Conservation (phyloP, 2,797 vertebrate genomes). For the Hypotaenidia okinawae region DNA sequence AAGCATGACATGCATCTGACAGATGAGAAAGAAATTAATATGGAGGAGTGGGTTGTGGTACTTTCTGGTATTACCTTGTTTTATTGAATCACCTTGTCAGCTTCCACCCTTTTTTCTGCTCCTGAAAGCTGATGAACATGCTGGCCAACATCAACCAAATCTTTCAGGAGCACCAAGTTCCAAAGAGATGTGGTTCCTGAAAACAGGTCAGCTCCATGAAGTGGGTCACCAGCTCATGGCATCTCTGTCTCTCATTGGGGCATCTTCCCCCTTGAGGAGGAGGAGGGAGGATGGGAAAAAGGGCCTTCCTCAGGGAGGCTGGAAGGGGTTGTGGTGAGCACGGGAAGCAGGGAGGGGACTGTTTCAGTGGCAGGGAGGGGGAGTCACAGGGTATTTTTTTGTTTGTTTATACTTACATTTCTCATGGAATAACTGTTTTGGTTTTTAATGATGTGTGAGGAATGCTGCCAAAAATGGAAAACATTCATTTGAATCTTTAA, state of each 20-base stretch:
- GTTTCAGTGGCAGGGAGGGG: background rate
- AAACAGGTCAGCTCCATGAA: background rate
- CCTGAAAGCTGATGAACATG: background rate
- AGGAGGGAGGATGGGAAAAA: background rate
- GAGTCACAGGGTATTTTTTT: background rate
- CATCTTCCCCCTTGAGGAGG: background rate
- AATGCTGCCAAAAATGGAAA: slow-evolving; percentile 46
- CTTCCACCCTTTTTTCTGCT: background rate
- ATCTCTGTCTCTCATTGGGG: background rate
- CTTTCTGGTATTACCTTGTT: background rate
- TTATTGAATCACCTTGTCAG: background rate
- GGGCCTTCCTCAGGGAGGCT: background rate
- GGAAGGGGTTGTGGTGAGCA: background rate
- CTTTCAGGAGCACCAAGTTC: background rate
- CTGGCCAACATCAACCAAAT: background rate
- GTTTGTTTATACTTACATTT: slow-evolving; percentile 37
- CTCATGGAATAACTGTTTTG: slow-evolving; percentile 17
- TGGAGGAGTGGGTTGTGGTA: background rate
- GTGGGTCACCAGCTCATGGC: fast-evolving
- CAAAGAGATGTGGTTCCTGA: background rate
- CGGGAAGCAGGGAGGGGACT: background rate
- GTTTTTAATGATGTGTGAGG: slow-evolving; percentile 14
- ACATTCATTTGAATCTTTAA: slow-evolving; percentile 53
- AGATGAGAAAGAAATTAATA: background rate
- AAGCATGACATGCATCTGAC: background rate